A percentile compares a stretch with the other conserved stretches of the same genome.
Conservation (phyloP, 2,888 invertebrate genomes). For the Melinaea marsaeus region DNA sequence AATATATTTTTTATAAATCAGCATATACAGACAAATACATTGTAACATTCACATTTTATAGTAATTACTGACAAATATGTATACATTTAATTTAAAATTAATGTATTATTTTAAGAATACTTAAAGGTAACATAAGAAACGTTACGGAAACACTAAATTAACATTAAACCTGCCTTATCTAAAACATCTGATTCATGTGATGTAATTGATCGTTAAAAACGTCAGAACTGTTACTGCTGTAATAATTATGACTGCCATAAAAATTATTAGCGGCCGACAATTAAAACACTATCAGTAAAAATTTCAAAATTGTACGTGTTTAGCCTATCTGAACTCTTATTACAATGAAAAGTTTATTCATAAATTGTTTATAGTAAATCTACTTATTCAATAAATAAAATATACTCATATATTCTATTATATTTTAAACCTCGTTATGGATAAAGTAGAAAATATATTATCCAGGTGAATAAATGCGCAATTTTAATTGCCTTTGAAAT, state of each 20-base stretch:
- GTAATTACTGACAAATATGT: no score
- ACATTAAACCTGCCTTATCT: not conserved
- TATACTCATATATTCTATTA: no score
- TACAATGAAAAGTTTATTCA: not conserved
- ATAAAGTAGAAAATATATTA: no score
- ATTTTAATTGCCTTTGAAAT: no score
- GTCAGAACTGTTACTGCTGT: constrained; percentile 1
- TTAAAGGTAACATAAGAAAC: not conserved
- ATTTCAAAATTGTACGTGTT: constrained; percentile 3
- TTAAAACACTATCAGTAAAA: constrained; percentile 13
- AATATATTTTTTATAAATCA: no score
- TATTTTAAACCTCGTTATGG: no score
- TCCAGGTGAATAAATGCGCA: no score
- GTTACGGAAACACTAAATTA: not conserved
- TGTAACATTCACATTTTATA: no score
- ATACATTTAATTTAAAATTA: no score
- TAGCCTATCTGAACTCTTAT: not conserved
- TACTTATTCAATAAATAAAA: no score
- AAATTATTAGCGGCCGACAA: constrained; percentile 19
- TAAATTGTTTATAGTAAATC: no score
- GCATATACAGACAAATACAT: no score
- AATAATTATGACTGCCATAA: constrained; percentile 10
- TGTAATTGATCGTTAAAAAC: constrained; percentile 16
- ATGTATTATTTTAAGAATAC: not conserved
- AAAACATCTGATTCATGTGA: constrained; percentile 18